phyloP scores from a whole-genome alignment of 2,797 vertebrate species.

The Schizopygopsis pylzovi region DNA sequence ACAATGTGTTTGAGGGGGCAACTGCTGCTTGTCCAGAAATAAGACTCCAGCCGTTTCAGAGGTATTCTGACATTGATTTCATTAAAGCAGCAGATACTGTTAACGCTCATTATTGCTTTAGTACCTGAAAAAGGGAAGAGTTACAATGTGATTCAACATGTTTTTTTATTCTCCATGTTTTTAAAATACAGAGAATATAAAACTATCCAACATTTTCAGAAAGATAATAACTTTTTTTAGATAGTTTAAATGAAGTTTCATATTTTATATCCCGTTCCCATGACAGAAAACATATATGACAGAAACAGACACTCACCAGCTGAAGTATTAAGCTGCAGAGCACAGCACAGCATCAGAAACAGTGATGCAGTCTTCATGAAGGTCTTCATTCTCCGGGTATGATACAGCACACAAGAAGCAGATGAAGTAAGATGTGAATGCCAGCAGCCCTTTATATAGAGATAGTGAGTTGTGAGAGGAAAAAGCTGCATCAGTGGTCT shows the following conservation, averaged over 20 bases:
- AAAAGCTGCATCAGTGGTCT: not conserved
- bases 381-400: not conserved
- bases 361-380: not conserved
- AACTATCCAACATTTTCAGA: too few species aligned
- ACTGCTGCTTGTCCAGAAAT: slow-evolving; percentile 4
- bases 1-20: not conserved
- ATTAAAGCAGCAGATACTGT: not conserved
- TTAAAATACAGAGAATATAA: not conserved
- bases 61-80: not conserved
- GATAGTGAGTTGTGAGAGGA: not conserved
- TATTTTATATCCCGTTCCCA: not conserved
- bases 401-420: not conserved
- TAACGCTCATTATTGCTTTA: not conserved
- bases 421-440: not conserved
- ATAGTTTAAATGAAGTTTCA: not conserved
- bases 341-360: slow-evolving; percentile 2
- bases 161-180: not conserved
- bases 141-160: not conserved
- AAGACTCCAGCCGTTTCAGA: not conserved
- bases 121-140: not conserved
- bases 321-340: not conserved
- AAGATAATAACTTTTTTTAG: not conserved
- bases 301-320: slow-evolving; percentile 9
- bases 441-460: not conserved
- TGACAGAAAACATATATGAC: not conserved